Evolutionary conservation across 1,140 invertebrate genomes (phyloP).

Genomic region (Lysiphlebus fabarum): DNA sequence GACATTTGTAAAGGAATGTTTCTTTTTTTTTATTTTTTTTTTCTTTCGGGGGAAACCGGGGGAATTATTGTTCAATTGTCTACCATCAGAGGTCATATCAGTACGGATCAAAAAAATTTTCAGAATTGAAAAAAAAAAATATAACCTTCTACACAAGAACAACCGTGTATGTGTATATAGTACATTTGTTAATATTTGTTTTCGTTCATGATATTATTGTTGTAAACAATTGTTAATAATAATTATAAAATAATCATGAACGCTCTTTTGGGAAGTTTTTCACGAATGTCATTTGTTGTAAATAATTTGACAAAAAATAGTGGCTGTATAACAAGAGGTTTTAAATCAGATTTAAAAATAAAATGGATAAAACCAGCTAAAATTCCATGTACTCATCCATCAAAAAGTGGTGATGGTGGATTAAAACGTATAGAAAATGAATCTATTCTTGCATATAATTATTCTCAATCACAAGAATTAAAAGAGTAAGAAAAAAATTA

Average conservation of each 20-base stretch:
- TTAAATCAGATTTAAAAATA: conserved; percentile 61
- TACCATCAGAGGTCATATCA: too few relatives aligned
- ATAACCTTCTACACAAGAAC: too few relatives aligned
- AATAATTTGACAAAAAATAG: conserved; percentile 22
- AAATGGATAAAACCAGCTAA: conserved; percentile 63
- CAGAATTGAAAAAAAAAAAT: too few relatives aligned
- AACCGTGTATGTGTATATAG: too few relatives aligned
- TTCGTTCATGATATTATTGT: too few relatives aligned
- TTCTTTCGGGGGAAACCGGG: too few relatives aligned
- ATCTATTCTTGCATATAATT: conserved; percentile 43
- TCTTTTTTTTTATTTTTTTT: too few relatives aligned
- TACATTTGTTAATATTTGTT: too few relatives aligned
- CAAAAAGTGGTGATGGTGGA: conserved; percentile 60
- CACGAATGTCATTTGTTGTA: neutral
- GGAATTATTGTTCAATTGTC: too few relatives aligned
- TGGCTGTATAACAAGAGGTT: conserved; percentile 44
- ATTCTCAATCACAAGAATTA: conserved; percentile 55
- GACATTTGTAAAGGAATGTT: too few relatives aligned
- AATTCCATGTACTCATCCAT: conserved; percentile 54
- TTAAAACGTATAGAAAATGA: conserved; percentile 47
- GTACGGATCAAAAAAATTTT: too few relatives aligned
- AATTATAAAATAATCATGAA: conserved; percentile 28
- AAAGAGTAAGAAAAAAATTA: conserved; percentile 48
- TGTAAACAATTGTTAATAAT: too few relatives aligned
- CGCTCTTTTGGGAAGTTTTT: conserved; percentile 26